These are phyloP conservation scores for Melieria picta DNA, from an alignment of 2,888 invertebrate genomes.

Conservation along the genomic window DNA sequence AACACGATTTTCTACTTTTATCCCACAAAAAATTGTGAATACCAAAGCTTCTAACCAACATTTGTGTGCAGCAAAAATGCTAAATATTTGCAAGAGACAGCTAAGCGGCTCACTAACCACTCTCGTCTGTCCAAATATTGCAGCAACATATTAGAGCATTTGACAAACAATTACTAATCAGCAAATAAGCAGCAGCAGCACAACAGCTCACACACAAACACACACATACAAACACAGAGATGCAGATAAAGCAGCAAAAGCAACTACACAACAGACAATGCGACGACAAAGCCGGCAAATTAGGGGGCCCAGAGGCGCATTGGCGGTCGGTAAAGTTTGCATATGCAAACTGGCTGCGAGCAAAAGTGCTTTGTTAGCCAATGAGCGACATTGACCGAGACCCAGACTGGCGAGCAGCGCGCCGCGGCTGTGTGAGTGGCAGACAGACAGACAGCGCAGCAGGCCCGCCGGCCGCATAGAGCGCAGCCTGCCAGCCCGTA, in stretches of 20 bases:
- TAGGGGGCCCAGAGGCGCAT: too few species aligned
- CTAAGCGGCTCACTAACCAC: background rate
- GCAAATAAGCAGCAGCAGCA: background rate
- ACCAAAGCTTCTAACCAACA: too few species aligned
- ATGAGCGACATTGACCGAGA: constrained; percentile 39
- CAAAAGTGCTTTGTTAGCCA: too few species aligned
- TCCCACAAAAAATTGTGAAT: too few species aligned
- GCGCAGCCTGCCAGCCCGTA: too few species aligned
- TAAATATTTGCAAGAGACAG: too few species aligned
- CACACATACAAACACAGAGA: background rate
- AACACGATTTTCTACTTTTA: too few species aligned
- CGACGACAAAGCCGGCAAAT: constrained; percentile 1
- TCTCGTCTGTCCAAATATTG: background rate
- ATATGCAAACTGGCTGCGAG: too few species aligned
- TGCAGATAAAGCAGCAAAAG: background rate
- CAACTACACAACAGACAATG: background rate
- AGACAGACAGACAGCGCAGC: background rate
- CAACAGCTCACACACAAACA: background rate
- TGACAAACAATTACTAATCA: constrained; percentile 9
- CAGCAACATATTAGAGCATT: constrained; percentile 7
- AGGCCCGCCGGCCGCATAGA: too few species aligned
- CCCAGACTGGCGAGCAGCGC: constrained; percentile 17
- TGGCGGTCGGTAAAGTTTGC: too few species aligned
- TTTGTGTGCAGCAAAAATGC: too few species aligned
- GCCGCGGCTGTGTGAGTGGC: background rate